Evolutionary conservation across 2,888 invertebrate genomes (phyloP), one percentile per base, ranked within the genome.

Genomic region (Tryphoninae sp.): DNA sequence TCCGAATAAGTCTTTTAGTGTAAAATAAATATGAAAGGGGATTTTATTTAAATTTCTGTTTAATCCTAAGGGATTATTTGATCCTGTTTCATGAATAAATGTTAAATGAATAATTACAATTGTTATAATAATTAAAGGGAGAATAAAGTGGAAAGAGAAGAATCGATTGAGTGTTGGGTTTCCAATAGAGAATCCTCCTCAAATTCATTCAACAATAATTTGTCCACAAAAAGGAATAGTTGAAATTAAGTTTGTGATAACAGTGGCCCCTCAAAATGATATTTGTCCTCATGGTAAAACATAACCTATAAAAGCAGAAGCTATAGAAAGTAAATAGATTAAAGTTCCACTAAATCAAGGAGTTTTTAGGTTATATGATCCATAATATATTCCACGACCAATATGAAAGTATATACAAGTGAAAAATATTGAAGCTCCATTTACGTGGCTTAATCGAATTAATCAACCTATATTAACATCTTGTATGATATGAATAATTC

Each of bases 281-380:
- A 96, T 96, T 95, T 96, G 96, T 7, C 96, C 96, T 92, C 96
- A 96, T 0, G 96, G 96, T 88, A 96, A 84, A 0, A 96, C 95
- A 93, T 96, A 96, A 0, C 96, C 96, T 93, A 96, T 92, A 91
- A 96, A 96, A 23, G 95, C 95, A 65, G 95, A 95, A 88, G 92
- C 94, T 94, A 96, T 96, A 83, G 94, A 91, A 90, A 95, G 72
- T 87, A 96, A 94, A 92, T 96, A 90, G 90, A 96, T 94, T 80
- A 95, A 92, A 69, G 95, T 92, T 73, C 96, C 96, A 0, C 94
- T 86, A 87, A 93, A 89, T 95, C 96, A 96, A 0, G 95, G 95
- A 84, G 93, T 90, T 82, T 94, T 94, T 62, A 95, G 93, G 93
- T 95, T 95, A 92, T 95, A 95, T 87, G 93, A 91, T 74, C 89